Base-by-base conservation (phyloP, 92 coral and sea anemone species). In the Actinernus sp. region DNA sequence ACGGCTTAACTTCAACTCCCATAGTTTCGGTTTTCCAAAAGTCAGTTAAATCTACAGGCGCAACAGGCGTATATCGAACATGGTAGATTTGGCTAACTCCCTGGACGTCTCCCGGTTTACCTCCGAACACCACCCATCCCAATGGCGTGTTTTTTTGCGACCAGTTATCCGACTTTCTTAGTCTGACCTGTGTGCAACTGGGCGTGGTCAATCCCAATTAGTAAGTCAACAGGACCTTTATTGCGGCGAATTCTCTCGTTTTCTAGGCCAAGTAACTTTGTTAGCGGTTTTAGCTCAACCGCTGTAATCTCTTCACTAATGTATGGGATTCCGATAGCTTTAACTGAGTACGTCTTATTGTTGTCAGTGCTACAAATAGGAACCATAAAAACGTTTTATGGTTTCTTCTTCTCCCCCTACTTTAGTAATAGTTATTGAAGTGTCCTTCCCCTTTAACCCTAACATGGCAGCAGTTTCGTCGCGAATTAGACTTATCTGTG, bases 171-270 rank as follows among this genome's bases (percentile, higher is more conserved):
- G 33, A 26, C 41, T 45, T 63, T 41, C 58, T 56, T 81, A 26
- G 50, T 81, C 59, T 81, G 76, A 41, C 90, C 86, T 4, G 73
- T 73, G 26, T 79, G 87, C 65, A 78, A 71, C 27, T 72, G 68
- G 24, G 81, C 82, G 40, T 81, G 91, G 47, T 85, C 91, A 2
- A 78, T 65, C 22, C 91, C 91, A 22, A 78, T 85, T 19, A 78
- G 55, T 47, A 85, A 39, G 47, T 83, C 84, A 23, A 76, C 71
- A 21, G 31, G 50, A 9, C 71, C 91, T 22, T 65, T 63, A 12
- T 76, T 74, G 17, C 81, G 47, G 40, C 64, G 58, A 11, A 70
- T 5, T 38, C 43, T 50, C 31, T 49, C 58, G 26, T 49, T 63
- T 48, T 37, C 37, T 22, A 83, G 33, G n/a, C 75, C 75, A 17